Percentiles rank a stretch among this genome's conserved stretches.
Conservation (phyloP, 2,797 vertebrate species). For the Sandelia bainsii region DNA sequence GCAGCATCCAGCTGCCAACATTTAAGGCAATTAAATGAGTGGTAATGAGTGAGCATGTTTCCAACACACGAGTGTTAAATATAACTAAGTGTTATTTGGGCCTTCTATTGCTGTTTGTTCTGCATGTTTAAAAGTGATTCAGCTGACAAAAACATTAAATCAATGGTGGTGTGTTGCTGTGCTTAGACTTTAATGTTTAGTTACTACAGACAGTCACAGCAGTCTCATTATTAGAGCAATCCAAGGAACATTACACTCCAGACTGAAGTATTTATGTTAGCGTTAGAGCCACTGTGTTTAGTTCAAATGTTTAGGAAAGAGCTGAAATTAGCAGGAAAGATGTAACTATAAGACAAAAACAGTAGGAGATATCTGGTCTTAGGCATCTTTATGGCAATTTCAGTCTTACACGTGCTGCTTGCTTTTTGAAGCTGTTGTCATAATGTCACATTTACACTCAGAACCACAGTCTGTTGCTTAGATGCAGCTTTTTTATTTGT, state of each 20-base stretch:
- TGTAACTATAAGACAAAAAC: not conserved
- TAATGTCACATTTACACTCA: not conserved
- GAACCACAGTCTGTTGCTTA: not conserved
- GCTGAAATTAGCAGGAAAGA: not conserved
- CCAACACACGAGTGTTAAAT: not conserved
- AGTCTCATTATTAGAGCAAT: not conserved
- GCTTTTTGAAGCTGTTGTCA: not conserved
- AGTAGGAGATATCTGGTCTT: not conserved
- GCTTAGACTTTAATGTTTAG: not conserved
- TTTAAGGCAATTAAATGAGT: not conserved
- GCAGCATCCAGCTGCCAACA: not conserved
- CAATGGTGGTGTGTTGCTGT: not conserved
- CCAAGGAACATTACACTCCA: not conserved
- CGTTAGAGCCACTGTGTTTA: not conserved
- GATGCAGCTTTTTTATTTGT: not conserved
- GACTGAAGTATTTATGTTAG: not conserved
- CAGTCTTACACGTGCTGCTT: not conserved
- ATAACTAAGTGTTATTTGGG: not conserved
- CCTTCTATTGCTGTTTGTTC: not conserved
- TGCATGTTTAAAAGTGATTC: not conserved
- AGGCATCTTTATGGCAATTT: not conserved
- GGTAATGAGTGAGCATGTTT: not conserved
- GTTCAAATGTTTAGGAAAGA: not conserved
- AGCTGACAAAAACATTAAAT: not conserved
- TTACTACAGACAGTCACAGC: not conserved